Evolutionary conservation across 1,140 invertebrate genomes (phyloP).

Genomic region (Globodera ellingtonae): DNA sequence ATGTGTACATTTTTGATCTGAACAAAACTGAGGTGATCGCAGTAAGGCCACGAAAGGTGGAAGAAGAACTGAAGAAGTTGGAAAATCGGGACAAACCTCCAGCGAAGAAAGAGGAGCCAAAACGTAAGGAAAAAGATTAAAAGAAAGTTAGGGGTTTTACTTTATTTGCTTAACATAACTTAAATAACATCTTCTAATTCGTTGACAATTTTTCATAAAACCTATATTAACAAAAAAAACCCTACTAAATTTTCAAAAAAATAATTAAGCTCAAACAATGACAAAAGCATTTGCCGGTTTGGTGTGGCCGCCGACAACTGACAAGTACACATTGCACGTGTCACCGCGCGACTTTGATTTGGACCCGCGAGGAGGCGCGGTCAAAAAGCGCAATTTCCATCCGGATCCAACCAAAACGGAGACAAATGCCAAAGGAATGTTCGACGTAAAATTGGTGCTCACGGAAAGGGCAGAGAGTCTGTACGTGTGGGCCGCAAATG

Average conservation of each 20-base stretch:
- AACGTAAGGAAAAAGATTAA: not conserved
- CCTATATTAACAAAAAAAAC: no score
- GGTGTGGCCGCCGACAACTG: not conserved
- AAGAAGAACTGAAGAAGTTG: not conserved
- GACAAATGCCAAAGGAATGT: not conserved
- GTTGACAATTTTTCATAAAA: no score
- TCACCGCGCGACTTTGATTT: not conserved
- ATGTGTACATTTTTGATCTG: conserved; percentile 1
- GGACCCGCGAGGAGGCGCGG: not conserved
- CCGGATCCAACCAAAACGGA: not conserved
- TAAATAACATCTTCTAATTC: no score
- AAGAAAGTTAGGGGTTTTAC: no score
- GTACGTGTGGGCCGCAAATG: not conserved
- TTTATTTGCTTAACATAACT: no score
- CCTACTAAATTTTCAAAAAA: not conserved
- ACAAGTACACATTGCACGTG: not conserved
- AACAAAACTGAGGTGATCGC: not conserved
- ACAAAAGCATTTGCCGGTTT: not conserved
- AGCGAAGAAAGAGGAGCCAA: not conserved
- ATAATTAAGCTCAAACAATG: not conserved
- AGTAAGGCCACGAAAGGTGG: not conserved
- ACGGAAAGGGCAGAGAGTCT: not conserved
- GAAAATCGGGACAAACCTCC: not conserved
- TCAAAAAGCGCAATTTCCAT: not conserved
- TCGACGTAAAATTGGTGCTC: not conserved